Base-by-base conservation (phyloP, 2,888 invertebrate genomes). In the Cancer borealis region DNA sequence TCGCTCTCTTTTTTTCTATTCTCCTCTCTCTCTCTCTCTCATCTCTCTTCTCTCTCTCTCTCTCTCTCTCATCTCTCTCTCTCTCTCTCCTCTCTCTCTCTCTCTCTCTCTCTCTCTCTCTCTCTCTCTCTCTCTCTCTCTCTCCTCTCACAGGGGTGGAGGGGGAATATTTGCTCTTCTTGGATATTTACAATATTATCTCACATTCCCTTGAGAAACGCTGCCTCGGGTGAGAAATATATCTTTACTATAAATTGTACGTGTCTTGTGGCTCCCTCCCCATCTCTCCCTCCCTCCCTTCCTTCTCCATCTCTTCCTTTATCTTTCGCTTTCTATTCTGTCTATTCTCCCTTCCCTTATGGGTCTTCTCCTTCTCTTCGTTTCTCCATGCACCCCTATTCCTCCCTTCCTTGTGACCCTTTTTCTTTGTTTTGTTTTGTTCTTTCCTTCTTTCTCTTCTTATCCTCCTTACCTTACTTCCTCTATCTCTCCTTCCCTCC, bases 91-190 rank as follows among this genome's bases (percentile, higher is more conserved):
- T 39, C 88, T 87, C 87, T 88, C 88, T 89, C 89, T 89, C 89
- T 89, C 89, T 89, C 91, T 91, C 91, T 91, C 39, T 91, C 91
- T 91, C 66, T 91, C 60, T 91, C 66, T 91, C 91, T 91, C 39
- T 91, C 91, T 91, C 66, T 91, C 73, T 73, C 73, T 26, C 21
- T 73, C 26, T 21, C 73, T 73, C 73, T 88, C 90, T 54, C 90
- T 26, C 89, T 47, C 89, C 47, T 89, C 47, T 89, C 49, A 12
- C 54, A 39, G 54, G 54, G 54, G 14, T 54, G 39, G 54, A 54
- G 14, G 54, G 54, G 54, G 5, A n/a, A 66, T 66, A 66, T 66
- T 66, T 17, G 66, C 66, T n/a, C 60, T 30, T 26, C 21, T 79
- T 30, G 79, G 26, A 73, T 79, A 79, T 79, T 79, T 79, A 79